These are phyloP conservation scores for Maniola jurtina DNA, from an alignment of 1,140 invertebrate genomes.

Conservation along the genomic window DNA sequence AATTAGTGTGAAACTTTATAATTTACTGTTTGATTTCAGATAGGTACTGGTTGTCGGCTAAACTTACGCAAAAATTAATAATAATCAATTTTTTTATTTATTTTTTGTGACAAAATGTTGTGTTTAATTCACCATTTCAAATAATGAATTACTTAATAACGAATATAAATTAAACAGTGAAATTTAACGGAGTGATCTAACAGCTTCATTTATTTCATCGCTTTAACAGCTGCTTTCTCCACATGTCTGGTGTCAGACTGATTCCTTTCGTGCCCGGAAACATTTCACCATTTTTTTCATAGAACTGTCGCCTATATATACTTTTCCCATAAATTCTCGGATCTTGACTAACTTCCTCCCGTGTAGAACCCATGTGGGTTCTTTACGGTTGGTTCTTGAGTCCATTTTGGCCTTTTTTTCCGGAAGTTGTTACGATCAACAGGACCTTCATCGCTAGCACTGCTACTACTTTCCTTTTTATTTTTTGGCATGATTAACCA, in stretches of 20 bases:
- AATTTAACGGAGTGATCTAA: no score
- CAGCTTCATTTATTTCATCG: conserved; percentile 84
- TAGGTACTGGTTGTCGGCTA: no score
- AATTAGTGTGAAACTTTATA: no score
- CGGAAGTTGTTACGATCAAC: conserved; percentile 71
- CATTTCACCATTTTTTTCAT: conserved; percentile 87
- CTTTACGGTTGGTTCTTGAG: conserved; percentile 67
- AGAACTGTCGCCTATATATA: conserved; percentile 91
- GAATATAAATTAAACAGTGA: neutral
- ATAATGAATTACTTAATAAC: no score
- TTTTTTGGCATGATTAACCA: conserved; percentile 78
- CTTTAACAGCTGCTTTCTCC: conserved; percentile 85
- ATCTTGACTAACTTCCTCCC: conserved; percentile 83
- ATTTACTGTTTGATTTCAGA: no score
- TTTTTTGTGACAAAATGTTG: no score
- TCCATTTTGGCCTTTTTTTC: conserved; percentile 72
- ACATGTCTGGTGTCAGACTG: conserved; percentile 84
- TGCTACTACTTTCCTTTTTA: conserved; percentile 68
- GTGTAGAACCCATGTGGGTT: conserved; percentile 75
- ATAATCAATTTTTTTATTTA: no score
- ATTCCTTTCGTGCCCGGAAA: conserved; percentile 93
- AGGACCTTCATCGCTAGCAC: conserved; percentile 76
- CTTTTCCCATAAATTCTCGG: conserved; percentile 89
- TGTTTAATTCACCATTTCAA: no score
- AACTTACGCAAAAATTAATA: no score